Evolutionary conservation across 30 jellyfish, hydroid and myxozoan species (phyloP), one percentile per base, ranked within the genome.

Genomic region (Aurelia aurita): DNA sequence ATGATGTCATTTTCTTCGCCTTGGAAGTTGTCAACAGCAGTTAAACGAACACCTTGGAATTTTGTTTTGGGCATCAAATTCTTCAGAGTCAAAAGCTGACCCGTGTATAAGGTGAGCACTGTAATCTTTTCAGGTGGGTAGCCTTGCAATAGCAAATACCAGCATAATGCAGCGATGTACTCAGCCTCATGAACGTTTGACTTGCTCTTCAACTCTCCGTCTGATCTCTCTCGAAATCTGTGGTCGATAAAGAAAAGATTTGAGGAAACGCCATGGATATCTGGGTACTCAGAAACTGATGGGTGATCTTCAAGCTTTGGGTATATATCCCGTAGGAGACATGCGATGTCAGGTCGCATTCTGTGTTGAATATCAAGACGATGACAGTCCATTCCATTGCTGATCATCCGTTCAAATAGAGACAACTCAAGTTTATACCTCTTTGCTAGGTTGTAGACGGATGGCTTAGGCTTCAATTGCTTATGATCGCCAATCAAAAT

Each of bases 1-100:
- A 93, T 77, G 62, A 93, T 88, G 69, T 93, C 96, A 62, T 93
- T 93, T 66, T 93, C 98, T 72, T 93, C 97, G 19, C 98, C 98
- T 67, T 93, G 98, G 79, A 55, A 93, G 62, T 88, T 88, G 68
- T 88, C 97, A 68, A 93, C 97, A 0, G 97, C 87, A 31, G 97
- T 81, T 2, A 93, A 92, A 28, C 87, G 69, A 9, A 88, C 98
- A 32, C 98, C 98, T 69, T 77, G 91, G 51, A 88, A 87, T 53
- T 60, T 61, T 27, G 79, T 25, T 43, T 43, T 88, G 27, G 97
- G 96, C 96, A 87, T 88, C 86, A 71, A 6, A 21, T 75, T 71
- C 66, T 69, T 77, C 64, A 87, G 86, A 82, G 64, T 72, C 74
- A 70, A 27, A 20, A 87, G 78, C 85, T 93, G 98, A 27, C 92